phyloP scores from a whole-genome alignment of 2,797 vertebrate species.

The Chromobotia macracanthus region DNA sequence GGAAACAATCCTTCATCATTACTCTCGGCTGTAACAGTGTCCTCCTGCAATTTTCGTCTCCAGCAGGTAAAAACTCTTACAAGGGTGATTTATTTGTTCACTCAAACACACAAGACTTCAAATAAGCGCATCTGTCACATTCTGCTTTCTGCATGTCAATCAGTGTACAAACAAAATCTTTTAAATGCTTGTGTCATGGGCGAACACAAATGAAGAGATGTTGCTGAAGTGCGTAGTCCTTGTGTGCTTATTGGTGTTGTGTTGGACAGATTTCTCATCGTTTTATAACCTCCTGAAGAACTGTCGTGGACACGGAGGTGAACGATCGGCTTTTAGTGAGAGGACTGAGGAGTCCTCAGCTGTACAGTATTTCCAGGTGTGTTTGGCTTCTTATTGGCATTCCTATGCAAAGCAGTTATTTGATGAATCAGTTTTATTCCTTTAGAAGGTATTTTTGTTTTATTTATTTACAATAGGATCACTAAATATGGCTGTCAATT shows the following conservation, averaged over 20 bases:
- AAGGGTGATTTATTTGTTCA: background rate
- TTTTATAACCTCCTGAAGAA: slow-evolving; percentile 95
- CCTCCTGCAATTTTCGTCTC: slow-evolving; percentile 92
- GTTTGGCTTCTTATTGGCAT: slow-evolving; percentile 19
- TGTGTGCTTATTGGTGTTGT: background rate
- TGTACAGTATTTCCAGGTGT: slow-evolving; percentile 97
- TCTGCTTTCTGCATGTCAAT: background rate
- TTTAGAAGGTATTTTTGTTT: background rate
- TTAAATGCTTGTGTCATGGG: background rate
- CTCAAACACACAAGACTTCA: background rate
- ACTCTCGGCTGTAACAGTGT: slow-evolving; percentile 95
- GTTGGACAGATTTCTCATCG: slow-evolving; percentile 87
- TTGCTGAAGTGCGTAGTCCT: background rate
- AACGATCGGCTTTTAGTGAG: slow-evolving; percentile 91
- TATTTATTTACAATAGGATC: no score
- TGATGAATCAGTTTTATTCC: slow-evolving; percentile 1
- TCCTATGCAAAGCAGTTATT: background rate
- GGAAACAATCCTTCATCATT: slow-evolving; percentile 96
- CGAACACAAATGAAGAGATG: background rate
- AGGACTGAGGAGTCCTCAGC: slow-evolving; percentile 95
- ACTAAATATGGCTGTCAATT: no score
- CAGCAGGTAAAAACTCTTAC: slow-evolving; percentile 76
- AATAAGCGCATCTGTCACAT: background rate
- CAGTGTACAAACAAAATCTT: background rate
- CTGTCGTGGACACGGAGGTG: slow-evolving; percentile 83